phyloP scores from a whole-genome alignment of 2,888 invertebrate genomes.

The Eupeodes luniger region DNA sequence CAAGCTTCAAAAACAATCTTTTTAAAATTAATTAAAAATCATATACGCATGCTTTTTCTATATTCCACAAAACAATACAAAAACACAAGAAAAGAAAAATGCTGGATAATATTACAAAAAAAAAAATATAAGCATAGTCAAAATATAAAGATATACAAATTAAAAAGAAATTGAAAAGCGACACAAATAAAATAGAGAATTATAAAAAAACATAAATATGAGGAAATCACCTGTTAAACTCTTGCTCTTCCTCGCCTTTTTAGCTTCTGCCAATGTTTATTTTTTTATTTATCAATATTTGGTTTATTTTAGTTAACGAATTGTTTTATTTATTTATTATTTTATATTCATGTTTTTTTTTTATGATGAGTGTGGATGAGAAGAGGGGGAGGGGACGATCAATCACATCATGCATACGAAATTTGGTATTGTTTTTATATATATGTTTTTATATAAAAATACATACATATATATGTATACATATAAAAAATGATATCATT shows the following conservation, averaged over 20 bases:
- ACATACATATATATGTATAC: conserved; percentile 64
- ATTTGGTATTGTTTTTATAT: conserved; percentile 54
- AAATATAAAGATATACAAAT: conserved; percentile 5
- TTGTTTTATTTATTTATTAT: conserved; percentile 58
- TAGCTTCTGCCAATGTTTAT: conserved; percentile 90
- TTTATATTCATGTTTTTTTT: conserved; percentile 59
- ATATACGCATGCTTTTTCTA: conserved; percentile 15
- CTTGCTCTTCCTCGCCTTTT: conserved; percentile 97
- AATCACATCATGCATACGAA: conserved; percentile 82
- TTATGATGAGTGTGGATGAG: conserved; percentile 76
- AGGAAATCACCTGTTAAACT: conserved; percentile 92
- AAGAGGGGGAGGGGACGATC: conserved; percentile 80
- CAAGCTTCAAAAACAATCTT: conserved; percentile 51
- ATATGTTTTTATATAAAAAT: conserved; percentile 73
- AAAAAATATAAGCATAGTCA: conserved; percentile 8
- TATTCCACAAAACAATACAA: conserved; percentile 22
- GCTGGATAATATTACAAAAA: conserved; percentile 15
- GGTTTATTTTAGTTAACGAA: conserved; percentile 45
- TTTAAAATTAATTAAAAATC: conserved; percentile 7
- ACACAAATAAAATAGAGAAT: conserved; percentile 51
- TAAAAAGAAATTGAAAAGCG: conserved; percentile 35
- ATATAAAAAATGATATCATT: conserved; percentile 61
- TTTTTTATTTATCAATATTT: conserved; percentile 52
- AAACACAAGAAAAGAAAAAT: conserved; percentile 45
- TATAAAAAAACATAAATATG: conserved; percentile 66